These are phyloP conservation scores for Trissonchulus latispiculum DNA, from an alignment of 2,888 invertebrate species.

Conservation along the genomic window DNA sequence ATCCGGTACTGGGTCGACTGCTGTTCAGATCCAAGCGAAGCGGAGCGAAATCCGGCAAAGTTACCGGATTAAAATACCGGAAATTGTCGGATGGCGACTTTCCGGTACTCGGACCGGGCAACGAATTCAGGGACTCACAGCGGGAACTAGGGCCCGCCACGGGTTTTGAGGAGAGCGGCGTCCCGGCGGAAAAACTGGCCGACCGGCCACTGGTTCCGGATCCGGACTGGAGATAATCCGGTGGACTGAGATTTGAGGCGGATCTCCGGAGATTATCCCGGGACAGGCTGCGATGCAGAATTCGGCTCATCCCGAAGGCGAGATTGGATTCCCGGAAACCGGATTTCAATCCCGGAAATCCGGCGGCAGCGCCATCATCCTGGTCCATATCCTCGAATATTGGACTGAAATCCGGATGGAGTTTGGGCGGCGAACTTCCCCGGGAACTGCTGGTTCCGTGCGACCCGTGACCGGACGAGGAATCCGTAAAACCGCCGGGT, in stretches of 20 bases:
- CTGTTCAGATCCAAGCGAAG: neutral
- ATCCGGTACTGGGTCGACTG: neutral
- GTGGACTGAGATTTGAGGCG: too few species aligned
- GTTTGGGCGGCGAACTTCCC: neutral
- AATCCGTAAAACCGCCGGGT: neutral
- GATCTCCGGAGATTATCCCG: too few species aligned
- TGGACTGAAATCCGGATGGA: neutral
- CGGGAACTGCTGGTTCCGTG: neutral
- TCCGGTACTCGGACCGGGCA: neutral
- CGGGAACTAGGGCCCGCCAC: neutral
- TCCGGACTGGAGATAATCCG: neutral
- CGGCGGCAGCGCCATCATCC: neutral
- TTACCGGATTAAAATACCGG: neutral
- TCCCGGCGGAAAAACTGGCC: neutral
- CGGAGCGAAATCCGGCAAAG: neutral
- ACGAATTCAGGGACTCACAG: too few species aligned
- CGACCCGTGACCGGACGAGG: neutral
- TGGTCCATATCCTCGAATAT: neutral
- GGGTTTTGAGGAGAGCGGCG: neutral
- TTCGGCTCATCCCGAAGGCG: too few species aligned
- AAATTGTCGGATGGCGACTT: neutral
- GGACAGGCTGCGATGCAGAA: neutral
- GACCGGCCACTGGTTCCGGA: neutral
- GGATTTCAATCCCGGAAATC: neutral
- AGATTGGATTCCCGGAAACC: neutral